Evolutionary conservation across 2,113 vertebrate genomes (phyloP).

Genomic region (Forbesichthys papilliferus): DNA sequence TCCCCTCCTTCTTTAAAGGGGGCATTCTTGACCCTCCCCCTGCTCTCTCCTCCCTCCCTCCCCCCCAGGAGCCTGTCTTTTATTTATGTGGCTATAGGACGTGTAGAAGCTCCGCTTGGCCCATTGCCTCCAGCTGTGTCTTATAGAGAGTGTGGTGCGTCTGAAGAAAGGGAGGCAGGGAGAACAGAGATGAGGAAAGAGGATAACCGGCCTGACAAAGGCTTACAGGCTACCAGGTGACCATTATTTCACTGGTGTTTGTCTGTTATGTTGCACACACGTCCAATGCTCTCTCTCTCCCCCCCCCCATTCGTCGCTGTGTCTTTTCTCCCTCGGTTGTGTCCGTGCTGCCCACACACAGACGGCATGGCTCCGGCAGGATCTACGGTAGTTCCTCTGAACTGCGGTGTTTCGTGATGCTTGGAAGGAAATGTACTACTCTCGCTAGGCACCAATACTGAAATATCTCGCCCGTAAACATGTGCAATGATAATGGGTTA

Average conservation of each 20-base stretch:
- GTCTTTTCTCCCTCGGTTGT: background rate
- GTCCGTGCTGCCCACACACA: too few relatives aligned
- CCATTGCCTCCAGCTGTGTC: background rate
- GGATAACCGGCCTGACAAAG: background rate
- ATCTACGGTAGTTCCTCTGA: too few relatives aligned
- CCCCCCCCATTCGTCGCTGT: background rate
- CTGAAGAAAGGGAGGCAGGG: background rate
- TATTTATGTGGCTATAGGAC: background rate
- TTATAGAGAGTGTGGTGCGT: too few relatives aligned
- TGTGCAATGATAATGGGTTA: too few relatives aligned
- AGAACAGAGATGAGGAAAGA: background rate
- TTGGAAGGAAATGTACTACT: too few relatives aligned
- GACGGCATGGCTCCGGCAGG: too few relatives aligned
- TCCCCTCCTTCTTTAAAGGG: constrained; percentile 22
- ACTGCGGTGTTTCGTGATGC: too few relatives aligned
- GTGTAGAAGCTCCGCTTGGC: background rate
- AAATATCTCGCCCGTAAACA: too few relatives aligned
- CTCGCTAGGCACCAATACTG: too few relatives aligned
- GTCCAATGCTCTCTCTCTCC: background rate
- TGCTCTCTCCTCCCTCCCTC: background rate
- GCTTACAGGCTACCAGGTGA: background rate
- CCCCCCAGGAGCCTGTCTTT: background rate
- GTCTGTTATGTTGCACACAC: background rate
- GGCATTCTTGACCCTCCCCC: too few relatives aligned
- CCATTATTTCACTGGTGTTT: background rate